Percentiles rank a stretch among this genome's conserved stretches.
These are phyloP conservation scores for Felis catus DNA, from an alignment of 2,113 vertebrate genomes.

Conservation along the genomic window F.catus_Fca126_mat1.0 CM031419.1:76134501-76135000, in stretches of 20 bases:
- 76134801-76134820: not conserved
- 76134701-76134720: not conserved
- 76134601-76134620: not conserved
- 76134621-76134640: not conserved
- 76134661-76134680: not conserved
- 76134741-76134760: not conserved
- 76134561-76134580: not conserved
- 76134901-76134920: constrained; percentile 3
- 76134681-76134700: not conserved
- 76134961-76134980: not conserved
- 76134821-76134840: not conserved
- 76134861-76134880: not conserved
- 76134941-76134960: not conserved
- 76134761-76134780: not conserved
- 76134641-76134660: not conserved
- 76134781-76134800: not conserved
- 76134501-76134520: not conserved
- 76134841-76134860: not conserved
- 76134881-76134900: not conserved
- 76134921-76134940: not conserved
- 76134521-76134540: not conserved
- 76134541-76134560: not conserved
- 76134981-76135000: not conserved
- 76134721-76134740: not conserved
- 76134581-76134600: not conserved